Evolutionary conservation across 2,113 vertebrate species (phyloP), one percentile per base, ranked within the genome.

Genomic region (Sebastes fasciatus): DNA sequence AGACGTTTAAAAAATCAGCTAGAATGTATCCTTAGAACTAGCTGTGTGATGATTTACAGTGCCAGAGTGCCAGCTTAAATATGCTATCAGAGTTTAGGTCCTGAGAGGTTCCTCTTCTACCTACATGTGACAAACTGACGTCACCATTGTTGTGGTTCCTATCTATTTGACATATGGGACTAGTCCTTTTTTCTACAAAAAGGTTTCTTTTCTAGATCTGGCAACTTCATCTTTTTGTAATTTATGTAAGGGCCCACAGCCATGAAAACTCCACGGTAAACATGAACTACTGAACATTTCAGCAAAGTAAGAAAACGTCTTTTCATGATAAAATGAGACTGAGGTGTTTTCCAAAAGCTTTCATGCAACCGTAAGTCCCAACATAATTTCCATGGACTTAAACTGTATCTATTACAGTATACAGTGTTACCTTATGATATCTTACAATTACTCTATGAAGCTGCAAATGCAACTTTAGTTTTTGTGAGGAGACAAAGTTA

Each of bases 41-140:
- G 58, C 48, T n/a, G 12, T 67, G 14, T 5, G 4, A 48, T 6
- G 62, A 49, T 21, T 49, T 92, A 91, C 94, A 92, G 93, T 93
- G 94, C 91, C 93, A 91, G 79, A 54, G 57, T 67, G 43, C 49
- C 49, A 61, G 51, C 40, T 46, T 61, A 19, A 74, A 55, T 40
- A 52, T 49, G 19, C 26, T 64, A 6, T 16, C 17, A 43, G 42
- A 23, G 45, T 19, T 77, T 66, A 49, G 16, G 4, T 46, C 40
- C 26, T 54, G 61, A 82, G 51, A 57, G 43, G 21, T 42, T 88
- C 17, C 43, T 49, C 64, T 23, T 83, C n/a, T 23, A 10, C 12
- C 42, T 23, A 6, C 11, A 67, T 6, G 21, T 26, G 54, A 43
- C 67, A 48, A 72, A 48, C 21, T 77, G 70, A 42, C 3, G 5